A percentile compares a stretch with the other conserved stretches of the same genome.
Evolutionary conservation across 2,888 invertebrate species (phyloP).

Genomic region (Gortyna flavago): DNA sequence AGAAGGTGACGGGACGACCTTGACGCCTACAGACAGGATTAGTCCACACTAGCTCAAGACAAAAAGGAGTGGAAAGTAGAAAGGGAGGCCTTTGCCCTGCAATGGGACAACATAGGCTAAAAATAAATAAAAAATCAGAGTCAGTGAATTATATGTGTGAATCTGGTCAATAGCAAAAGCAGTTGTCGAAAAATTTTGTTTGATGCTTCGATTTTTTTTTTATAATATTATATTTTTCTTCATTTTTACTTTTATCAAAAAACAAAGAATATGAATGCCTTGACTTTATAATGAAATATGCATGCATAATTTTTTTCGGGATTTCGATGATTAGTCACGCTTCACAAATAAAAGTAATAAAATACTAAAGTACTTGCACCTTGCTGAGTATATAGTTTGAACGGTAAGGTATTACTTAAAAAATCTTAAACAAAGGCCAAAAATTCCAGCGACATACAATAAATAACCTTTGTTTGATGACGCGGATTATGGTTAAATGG

Average conservation of each 20-base stretch:
- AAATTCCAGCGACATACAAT: slow-evolving; percentile 31
- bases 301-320: background rate
- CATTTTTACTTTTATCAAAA: background rate
- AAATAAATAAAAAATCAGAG: background rate
- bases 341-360: slow-evolving; percentile 24
- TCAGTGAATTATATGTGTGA: background rate
- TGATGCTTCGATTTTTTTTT: background rate
- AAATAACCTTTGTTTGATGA: slow-evolving; percentile 31
- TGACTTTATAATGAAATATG: background rate
- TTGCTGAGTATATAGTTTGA: slow-evolving; percentile 8
- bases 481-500: slow-evolving; percentile 37
- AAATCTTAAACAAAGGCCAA: slow-evolving; percentile 35
- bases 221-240: background rate
- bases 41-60: background rate
- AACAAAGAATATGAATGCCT: background rate
- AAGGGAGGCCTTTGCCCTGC: background rate
- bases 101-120: background rate
- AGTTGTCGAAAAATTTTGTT: background rate
- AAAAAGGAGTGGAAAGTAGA: background rate
- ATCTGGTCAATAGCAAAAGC: background rate
- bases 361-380: slow-evolving; percentile 24
- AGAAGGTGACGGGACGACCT: background rate
- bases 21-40: background rate
- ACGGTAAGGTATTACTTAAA: slow-evolving; percentile 28
- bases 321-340: slow-evolving; percentile 29